Percentiles rank a stretch among this genome's conserved stretches.
phyloP scores from a whole-genome alignment of 2,113 vertebrate species.

The Phalacrocorax pelagicus region DNA sequence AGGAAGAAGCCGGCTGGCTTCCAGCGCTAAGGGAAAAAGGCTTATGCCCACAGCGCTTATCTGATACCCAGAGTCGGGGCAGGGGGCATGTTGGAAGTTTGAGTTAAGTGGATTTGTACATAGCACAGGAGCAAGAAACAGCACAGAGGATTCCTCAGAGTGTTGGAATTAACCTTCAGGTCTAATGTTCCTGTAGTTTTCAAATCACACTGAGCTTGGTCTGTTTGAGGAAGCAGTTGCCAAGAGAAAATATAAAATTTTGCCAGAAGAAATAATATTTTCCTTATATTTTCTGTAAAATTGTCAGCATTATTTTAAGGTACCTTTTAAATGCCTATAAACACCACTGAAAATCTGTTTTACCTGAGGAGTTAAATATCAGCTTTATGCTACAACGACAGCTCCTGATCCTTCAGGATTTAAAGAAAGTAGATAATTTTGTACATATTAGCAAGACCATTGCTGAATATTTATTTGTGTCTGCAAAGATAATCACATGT shows the following conservation, averaged over 20 bases:
- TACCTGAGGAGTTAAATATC: background rate
- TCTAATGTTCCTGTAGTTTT: background rate
- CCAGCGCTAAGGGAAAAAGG: background rate
- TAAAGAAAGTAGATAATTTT: background rate
- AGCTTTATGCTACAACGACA: background rate
- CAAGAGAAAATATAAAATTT: background rate
- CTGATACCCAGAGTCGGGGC: accelerated
- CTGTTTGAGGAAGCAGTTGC: background rate
- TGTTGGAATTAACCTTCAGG: background rate
- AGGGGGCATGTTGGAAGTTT: background rate
- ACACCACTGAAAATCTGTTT: background rate
- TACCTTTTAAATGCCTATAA: background rate
- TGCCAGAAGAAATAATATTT: background rate
- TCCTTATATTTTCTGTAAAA: background rate
- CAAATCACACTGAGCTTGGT: background rate
- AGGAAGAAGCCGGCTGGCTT: background rate
- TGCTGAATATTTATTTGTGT: background rate
- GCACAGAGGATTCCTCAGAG: background rate
- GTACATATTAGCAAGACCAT: background rate
- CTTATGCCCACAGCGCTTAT: background rate
- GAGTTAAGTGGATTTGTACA: background rate
- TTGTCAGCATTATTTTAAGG: background rate
- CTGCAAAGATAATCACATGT: background rate
- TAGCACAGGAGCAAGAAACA: background rate
- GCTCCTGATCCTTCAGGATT: background rate